A percentile compares a stretch with the other conserved stretches of the same genome.
Conservation (phyloP, 2,797 vertebrate species). For the Melanotaenia boesemani region DNA sequence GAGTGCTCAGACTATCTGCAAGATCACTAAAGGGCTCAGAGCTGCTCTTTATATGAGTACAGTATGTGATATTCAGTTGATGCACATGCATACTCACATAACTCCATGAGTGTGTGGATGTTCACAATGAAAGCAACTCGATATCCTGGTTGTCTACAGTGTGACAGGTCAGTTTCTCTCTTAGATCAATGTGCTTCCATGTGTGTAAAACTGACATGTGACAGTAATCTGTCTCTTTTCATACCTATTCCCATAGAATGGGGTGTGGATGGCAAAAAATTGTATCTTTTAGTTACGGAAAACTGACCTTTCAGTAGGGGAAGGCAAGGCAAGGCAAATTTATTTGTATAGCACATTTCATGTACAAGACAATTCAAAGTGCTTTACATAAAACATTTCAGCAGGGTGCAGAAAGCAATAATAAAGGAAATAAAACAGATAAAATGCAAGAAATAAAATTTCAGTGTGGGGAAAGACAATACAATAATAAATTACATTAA, state of each 20-base stretch:
- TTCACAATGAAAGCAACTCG: constrained; percentile 12
- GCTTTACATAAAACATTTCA: too few relatives aligned
- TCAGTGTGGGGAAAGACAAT: too few relatives aligned
- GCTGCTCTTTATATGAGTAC: constrained; percentile 14
- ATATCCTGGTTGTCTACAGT: neutral
- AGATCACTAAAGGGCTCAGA: constrained; percentile 30
- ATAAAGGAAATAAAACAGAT: too few relatives aligned
- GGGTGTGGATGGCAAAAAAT: too few relatives aligned
- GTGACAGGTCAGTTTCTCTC: neutral
- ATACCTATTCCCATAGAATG: neutral
- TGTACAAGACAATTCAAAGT: too few relatives aligned
- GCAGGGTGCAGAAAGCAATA: too few relatives aligned
- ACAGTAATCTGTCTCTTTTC: constrained; percentile 3
- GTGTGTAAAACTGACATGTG: neutral
- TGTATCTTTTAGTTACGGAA: neutral
- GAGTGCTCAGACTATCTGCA: constrained; percentile 38
- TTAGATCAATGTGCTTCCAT: constrained; percentile 1
- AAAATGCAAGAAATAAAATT: too few relatives aligned
- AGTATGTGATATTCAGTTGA: constrained; percentile 3
- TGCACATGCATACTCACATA: neutral
- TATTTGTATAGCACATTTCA: too few relatives aligned
- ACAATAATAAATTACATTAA: too few relatives aligned
- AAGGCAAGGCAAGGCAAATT: too few relatives aligned
- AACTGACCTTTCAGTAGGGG: constrained; percentile 13
- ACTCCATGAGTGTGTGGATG: constrained; percentile 7